Evolutionary conservation across 2,113 vertebrate genomes (phyloP).

Genomic region (Urocynchramus pylzowi): DNA sequence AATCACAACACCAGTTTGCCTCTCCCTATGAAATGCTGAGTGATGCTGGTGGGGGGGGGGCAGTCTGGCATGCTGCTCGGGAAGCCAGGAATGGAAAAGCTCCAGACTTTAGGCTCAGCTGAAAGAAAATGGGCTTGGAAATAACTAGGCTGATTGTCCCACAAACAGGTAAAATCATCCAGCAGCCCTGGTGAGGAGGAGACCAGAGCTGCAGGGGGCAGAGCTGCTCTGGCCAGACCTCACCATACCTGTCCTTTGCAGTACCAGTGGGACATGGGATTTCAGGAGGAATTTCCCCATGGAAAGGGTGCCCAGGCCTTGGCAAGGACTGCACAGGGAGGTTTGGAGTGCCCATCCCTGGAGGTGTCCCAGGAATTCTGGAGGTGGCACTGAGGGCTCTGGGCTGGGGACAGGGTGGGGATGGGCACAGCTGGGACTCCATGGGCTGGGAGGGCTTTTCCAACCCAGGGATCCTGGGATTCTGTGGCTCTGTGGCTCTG

Average conservation of each 20-base stretch:
- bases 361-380: fast-evolving
- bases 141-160: neutral
- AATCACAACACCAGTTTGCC: neutral
- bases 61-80: neutral
- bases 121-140: neutral
- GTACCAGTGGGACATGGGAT: neutral
- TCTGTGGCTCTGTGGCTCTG: fast-evolving
- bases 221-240: neutral
- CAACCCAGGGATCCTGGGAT: neutral
- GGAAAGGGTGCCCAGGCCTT: neutral
- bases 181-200: neutral
- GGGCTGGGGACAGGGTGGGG: neutral
- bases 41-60: neutral
- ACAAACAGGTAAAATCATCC: fast-evolving
- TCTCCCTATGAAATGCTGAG: neutral
- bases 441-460: neutral
- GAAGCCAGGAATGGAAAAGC: neutral
- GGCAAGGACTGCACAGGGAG: neutral
- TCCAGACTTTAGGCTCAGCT: neutral
- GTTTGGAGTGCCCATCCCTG: neutral
- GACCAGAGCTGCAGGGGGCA: neutral
- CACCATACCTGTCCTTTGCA: neutral
- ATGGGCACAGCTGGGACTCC: fast-evolving
- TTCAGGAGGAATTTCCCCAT: neutral
- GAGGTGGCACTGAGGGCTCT: neutral